Conservation (phyloP, 2,113 vertebrate genomes). For the Tragelaphus buxtoni region DNA sequence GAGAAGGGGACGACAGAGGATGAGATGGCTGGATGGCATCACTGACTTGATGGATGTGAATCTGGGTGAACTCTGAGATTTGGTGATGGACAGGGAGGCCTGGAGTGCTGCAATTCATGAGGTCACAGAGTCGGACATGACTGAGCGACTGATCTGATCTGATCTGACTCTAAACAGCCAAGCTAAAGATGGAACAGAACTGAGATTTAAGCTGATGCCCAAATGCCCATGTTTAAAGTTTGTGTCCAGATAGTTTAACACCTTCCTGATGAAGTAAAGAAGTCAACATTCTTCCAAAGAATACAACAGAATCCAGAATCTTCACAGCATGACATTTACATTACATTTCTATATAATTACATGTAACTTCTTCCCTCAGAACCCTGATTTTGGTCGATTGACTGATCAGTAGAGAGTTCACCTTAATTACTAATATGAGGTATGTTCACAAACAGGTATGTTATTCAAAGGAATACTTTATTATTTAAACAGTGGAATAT, state of each 20-base stretch:
- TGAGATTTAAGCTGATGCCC: neutral
- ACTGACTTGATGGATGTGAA: too few species aligned
- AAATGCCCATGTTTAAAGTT: neutral
- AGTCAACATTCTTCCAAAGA: neutral
- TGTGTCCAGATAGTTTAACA: neutral
- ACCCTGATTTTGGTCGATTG: neutral
- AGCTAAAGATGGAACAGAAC: neutral
- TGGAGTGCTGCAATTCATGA: too few species aligned
- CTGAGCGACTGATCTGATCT: too few species aligned
- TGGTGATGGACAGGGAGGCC: too few species aligned
- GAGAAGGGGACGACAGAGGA: too few species aligned
- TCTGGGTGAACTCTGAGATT: too few species aligned
- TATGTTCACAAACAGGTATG: neutral
- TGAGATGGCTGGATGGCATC: too few species aligned
- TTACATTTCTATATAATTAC: neutral
- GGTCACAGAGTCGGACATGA: too few species aligned
- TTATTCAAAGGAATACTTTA: neutral
- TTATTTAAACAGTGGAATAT: neutral
- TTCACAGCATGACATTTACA: neutral
- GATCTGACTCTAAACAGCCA: neutral
- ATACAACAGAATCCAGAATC: neutral
- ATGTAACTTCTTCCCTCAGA: neutral
- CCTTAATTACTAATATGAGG: neutral
- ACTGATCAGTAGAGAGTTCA: neutral
- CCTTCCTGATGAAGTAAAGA: neutral